Evolutionary conservation across 1,140 invertebrate species (phyloP).

Genomic region (Globodera rostochiensis): DNA sequence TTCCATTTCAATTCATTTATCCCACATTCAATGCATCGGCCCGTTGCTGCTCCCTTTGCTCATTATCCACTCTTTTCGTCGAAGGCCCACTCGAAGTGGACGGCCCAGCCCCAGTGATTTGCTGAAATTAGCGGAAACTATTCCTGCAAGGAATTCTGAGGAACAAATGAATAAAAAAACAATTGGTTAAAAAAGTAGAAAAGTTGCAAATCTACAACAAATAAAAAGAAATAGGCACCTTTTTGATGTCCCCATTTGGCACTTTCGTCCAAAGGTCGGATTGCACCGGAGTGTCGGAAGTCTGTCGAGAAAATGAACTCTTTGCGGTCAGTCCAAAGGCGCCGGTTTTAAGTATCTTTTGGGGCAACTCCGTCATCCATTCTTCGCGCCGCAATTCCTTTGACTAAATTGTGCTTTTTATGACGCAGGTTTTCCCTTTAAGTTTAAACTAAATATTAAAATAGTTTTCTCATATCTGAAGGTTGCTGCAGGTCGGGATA

Average conservation of each 20-base stretch:
- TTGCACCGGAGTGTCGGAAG: neutral
- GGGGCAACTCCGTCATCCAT: slow-evolving; percentile 47
- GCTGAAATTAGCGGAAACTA: no score
- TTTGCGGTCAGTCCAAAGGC: slow-evolving; percentile 40
- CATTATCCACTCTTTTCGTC: slow-evolving; percentile 20
- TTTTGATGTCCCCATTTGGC: slow-evolving; percentile 22
- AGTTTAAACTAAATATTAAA: neutral
- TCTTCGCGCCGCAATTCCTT: slow-evolving; percentile 35
- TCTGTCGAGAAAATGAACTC: slow-evolving; percentile 31
- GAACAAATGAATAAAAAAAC: no score
- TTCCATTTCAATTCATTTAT: neutral
- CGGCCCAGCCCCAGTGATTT: neutral
- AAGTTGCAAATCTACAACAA: neutral
- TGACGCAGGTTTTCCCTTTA: neutral
- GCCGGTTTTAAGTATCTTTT: slow-evolving; percentile 34
- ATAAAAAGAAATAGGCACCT: neutral
- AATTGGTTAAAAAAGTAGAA: neutral
- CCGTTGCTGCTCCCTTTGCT: slow-evolving; percentile 4
- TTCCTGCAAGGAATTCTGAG: no score
- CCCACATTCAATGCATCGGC: slow-evolving; percentile 23
- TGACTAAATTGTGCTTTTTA: neutral
- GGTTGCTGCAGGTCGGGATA: neutral
- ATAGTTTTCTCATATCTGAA: neutral
- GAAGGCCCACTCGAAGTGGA: slow-evolving; percentile 20
- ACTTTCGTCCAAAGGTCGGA: slow-evolving; percentile 15